Evolutionary conservation across 2,797 vertebrate species (phyloP), one percentile per base, ranked within the genome.

Genomic region (Acestrorhynchus altus): DNA sequence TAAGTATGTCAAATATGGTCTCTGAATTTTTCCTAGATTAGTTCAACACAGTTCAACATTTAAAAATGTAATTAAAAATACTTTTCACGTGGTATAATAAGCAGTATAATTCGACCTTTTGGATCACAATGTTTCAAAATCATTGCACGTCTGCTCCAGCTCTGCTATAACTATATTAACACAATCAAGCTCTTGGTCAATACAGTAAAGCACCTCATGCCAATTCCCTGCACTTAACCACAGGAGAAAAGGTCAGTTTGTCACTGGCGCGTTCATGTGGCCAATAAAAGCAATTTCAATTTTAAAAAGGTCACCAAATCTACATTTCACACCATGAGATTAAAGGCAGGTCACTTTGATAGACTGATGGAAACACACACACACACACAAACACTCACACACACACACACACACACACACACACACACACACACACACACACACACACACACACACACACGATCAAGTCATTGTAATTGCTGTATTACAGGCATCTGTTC

Each of bases 301-400:
- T 83, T 89, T 74, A 67, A 77, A 87, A 90, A 89, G 86, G 86
- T 86, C 78, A 67, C 56, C 85, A 80, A 85, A 88, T 90, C 88
- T 87, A 86, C 86, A 85, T 87, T 86, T 85, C 77, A 84, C 66
- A 74, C 52, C 47, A 63, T 49, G 44, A 81, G 78, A 77, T 77
- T 60, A 76, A 83, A 76, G 46, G 73, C 16, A 46, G 47, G 72
- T 65, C 79, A 76, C 57, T 52, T 60, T 65, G 35, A 77, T 64
- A 78, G 65, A 78, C 20, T 31, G 35, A 40, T 56, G 46, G 42
- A 35, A 1, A 71, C 42, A 52, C 51, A 68, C 46, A 20, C 18
- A 39, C 8, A 40, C 18, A 63, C 24, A 69, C 61, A 70, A 39
- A 61, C 24, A 49, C 46, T 63, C 54, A 22, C 20, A 28, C 40